These are phyloP conservation scores for Pteronotus mesoamericanus DNA, from an alignment of 2,797 vertebrate genomes.

Conservation along the genomic window DNA sequence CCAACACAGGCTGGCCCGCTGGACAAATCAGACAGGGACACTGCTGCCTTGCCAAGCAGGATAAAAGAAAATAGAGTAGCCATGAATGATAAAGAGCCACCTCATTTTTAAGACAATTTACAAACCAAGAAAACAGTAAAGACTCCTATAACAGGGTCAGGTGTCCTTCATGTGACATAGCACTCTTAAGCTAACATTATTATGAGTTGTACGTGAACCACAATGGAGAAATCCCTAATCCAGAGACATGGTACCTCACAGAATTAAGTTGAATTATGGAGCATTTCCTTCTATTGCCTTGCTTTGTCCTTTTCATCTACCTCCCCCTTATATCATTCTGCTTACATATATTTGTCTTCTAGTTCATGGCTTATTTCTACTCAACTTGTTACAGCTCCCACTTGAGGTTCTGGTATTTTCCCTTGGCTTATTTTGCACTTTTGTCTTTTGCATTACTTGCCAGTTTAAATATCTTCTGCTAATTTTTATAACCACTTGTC, in stretches of 20 bases:
- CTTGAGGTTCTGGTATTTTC: background rate
- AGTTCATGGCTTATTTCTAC: background rate
- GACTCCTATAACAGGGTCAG: fast-evolving
- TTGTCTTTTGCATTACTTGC: background rate
- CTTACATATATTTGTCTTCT: background rate
- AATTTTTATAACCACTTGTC: background rate
- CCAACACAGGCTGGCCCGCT: too few species aligned
- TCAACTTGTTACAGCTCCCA: background rate
- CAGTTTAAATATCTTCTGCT: background rate
- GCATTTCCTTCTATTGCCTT: background rate
- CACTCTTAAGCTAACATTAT: too few species aligned
- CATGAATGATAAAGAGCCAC: fast-evolving
- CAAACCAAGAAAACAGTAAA: background rate
- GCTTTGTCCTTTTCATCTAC: fast-evolving
- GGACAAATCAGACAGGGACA: too few species aligned
- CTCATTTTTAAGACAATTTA: background rate
- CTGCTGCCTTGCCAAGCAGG: background rate
- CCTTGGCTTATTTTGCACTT: background rate
- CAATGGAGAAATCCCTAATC: background rate
- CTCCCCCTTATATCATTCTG: background rate
- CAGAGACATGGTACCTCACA: fast-evolving
- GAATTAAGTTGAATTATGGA: too few species aligned
- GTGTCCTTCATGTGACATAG: background rate
- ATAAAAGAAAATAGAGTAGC: background rate
- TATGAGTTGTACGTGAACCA: fast-evolving